phyloP scores from a whole-genome alignment of 1,140 invertebrate species.

The Scaptomyza graminum region DNA sequence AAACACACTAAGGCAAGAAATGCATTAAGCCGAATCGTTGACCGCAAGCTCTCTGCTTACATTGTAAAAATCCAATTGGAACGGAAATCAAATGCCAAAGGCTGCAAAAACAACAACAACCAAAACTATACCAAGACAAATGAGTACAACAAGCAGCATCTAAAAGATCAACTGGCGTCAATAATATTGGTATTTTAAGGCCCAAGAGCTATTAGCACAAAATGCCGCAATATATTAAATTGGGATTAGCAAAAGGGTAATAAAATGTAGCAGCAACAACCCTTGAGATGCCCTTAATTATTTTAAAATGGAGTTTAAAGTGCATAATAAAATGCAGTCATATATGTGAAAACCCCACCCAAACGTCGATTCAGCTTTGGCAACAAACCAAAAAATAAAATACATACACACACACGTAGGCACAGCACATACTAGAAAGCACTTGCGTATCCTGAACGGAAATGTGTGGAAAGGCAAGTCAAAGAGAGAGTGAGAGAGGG shows the following conservation, averaged over 20 bases:
- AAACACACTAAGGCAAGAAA: slow-evolving; percentile 28
- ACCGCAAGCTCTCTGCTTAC: slow-evolving; percentile 42
- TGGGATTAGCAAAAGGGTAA: slow-evolving; percentile 33
- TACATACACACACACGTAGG: slow-evolving; percentile 10
- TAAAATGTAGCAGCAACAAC: slow-evolving; percentile 32
- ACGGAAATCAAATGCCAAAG: slow-evolving; percentile 50
- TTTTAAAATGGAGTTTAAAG: slow-evolving; percentile 69
- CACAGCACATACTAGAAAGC: slow-evolving; percentile 22
- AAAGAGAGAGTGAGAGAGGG: slow-evolving; percentile 38
- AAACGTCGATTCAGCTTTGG: slow-evolving; percentile 39
- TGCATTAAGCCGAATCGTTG: slow-evolving; percentile 57
- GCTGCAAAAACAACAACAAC: slow-evolving; percentile 4
- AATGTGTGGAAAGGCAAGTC: slow-evolving; percentile 53
- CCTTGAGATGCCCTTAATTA: slow-evolving; percentile 61
- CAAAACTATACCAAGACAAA: neutral
- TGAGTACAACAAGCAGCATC: slow-evolving; percentile 18
- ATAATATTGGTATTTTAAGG: slow-evolving; percentile 31
- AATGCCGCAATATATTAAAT: slow-evolving; percentile 37
- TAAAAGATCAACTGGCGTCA: slow-evolving; percentile 34
- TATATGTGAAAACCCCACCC: slow-evolving; percentile 40
- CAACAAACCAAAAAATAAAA: slow-evolving; percentile 25
- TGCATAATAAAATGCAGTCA: slow-evolving; percentile 9
- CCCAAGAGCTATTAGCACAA: slow-evolving; percentile 49
- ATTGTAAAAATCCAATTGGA: slow-evolving; percentile 58
- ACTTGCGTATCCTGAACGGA: slow-evolving; percentile 63